Base-by-base conservation (phyloP, 1,140 invertebrate species). In the Bombus terrestris region DNA sequence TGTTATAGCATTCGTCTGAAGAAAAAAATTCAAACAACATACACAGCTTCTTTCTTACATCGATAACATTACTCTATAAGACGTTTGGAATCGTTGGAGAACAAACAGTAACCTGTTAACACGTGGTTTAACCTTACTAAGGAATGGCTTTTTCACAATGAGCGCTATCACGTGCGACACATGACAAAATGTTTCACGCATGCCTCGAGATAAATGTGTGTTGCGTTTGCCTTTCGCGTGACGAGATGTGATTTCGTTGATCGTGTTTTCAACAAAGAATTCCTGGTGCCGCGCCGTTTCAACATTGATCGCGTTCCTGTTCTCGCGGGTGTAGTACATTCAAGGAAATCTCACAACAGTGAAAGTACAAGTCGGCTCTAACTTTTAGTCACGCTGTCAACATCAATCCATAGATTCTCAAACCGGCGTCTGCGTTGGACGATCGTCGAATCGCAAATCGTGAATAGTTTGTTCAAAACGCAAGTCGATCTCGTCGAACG, bases 331-430 rank as follows among this genome's bases (percentile, higher is more conserved):
- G 37, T n/a, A 41, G 35, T 57, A 41, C 13, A 12, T 73, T 62
- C 68, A 35, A 80, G 75, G 64, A 85, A 80, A 79, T 53, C 37
- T 78, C 25, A 53, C 18, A 22, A 53, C 5, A 3, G 77, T 89
- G 68, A 90, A 90, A 89, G 81, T 68, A 86, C 2, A 39, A 47
- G 6, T 9, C 1, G 43, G 32, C 12, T 25, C 35, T 64, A 76
- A 86, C 22, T 72, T 79, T 89, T 68, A 41, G 53, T 43, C 8
- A 39, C 9, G 10, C 18, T 28, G 35, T 37, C 28, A 53, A 25
- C 59, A 9, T 18, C 37, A n/a, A 79, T 83, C 32, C 47, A 71
- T 80, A 75, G 47, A 80, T 82, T 32, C 43, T 43, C n/a, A 18
- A 68, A 69, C 32, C 2, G 37, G 32, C 39, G 8, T 47, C n/a